Evolutionary conservation across 2,888 invertebrate species (phyloP).

Genomic region (Drosophila buzzatii): DNA sequence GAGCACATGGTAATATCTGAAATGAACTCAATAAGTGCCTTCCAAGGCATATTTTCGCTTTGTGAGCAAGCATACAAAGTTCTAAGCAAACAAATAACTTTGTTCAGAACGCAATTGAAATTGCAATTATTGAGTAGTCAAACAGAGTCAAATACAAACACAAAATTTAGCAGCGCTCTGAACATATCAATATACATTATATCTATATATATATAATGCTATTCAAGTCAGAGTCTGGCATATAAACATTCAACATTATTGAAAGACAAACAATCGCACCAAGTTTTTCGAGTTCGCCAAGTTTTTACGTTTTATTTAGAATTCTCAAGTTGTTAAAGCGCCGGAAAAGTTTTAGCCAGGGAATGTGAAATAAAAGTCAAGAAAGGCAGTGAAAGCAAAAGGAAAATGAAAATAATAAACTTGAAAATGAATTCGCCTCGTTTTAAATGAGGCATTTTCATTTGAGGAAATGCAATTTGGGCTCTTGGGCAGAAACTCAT

Average conservation of each 20-base stretch:
- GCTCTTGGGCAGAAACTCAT: constrained; percentile 44
- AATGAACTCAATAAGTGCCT: too few species aligned
- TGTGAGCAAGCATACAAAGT: neutral
- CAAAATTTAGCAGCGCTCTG: neutral
- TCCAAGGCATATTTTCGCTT: neutral
- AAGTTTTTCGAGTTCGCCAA: neutral
- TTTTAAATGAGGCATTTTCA: constrained; percentile 15
- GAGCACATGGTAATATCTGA: too few species aligned
- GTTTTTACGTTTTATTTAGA: neutral
- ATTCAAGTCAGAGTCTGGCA: neutral
- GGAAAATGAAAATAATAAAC: neutral
- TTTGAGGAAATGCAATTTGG: constrained; percentile 39
- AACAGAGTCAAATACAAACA: neutral
- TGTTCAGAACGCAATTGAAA: neutral
- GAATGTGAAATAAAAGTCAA: neutral
- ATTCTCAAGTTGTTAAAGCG: constrained; percentile 12
- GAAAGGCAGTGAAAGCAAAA: neutral
- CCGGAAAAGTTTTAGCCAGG: neutral
- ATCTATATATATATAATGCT: neutral
- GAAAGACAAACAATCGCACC: neutral
- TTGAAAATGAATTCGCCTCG: neutral
- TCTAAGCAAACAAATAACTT: neutral
- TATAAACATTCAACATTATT: neutral
- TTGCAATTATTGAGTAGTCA: neutral
- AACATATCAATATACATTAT: neutral